Conservation (phyloP, 2,113 vertebrate species). For the Sander vitreus region DNA sequence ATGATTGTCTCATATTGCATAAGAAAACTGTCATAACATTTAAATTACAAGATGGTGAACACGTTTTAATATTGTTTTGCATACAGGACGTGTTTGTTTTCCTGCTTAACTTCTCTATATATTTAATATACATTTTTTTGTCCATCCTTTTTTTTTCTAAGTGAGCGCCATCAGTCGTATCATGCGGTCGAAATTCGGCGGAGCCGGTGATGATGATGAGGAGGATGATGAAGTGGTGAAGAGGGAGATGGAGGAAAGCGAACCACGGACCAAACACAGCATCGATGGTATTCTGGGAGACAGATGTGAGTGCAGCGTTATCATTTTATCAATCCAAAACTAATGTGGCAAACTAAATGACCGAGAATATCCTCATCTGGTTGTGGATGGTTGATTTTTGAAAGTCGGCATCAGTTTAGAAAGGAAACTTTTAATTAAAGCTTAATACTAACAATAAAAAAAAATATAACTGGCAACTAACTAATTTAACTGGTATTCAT, state of each 20-base stretch:
- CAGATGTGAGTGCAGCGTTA: constrained; percentile 88
- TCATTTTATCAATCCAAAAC: too few relatives aligned
- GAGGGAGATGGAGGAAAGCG: constrained; percentile 93
- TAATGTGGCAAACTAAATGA: not conserved
- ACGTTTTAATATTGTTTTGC: not conserved
- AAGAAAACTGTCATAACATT: too few relatives aligned
- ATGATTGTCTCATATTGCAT: not conserved
- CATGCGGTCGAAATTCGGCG: constrained; percentile 96
- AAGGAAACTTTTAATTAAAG: not conserved
- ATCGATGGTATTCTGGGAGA: constrained; percentile 98
- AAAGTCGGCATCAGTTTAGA: not conserved
- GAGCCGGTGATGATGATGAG: constrained; percentile 92
- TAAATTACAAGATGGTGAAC: not conserved
- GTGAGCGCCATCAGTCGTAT: constrained; percentile 99
- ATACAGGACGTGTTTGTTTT: not conserved
- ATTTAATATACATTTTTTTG: not conserved
- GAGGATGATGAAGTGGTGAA: constrained; percentile 95
- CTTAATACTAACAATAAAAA: not conserved
- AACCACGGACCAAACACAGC: constrained; percentile 96
- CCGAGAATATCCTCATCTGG: not conserved
- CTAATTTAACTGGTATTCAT: not conserved
- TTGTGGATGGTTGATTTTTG: not conserved
- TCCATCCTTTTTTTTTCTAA: constrained; percentile 42
- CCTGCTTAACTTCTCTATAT: not conserved
- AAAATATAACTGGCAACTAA: not conserved